phyloP scores from a whole-genome alignment of 2,113 vertebrate genomes.

The Prunella himalayana region DNA sequence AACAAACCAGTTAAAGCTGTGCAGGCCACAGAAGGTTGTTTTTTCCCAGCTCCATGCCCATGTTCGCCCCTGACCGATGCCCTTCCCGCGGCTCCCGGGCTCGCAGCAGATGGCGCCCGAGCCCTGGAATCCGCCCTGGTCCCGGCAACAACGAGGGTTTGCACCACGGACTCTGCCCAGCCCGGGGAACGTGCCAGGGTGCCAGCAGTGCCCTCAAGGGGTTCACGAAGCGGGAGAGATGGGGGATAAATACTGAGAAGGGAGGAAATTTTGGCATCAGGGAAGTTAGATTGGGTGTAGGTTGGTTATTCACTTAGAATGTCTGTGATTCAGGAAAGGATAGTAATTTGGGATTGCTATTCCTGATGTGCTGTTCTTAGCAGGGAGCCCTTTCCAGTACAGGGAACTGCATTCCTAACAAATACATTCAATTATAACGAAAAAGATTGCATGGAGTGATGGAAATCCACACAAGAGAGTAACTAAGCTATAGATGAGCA shows the following conservation, averaged over 20 bases:
- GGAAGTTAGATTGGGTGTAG: not conserved
- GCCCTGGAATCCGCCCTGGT: not conserved
- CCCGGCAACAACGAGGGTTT: fast-evolving
- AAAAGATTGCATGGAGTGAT: not conserved
- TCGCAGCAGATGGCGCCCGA: not conserved
- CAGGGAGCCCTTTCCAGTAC: not conserved
- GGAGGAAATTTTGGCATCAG: not conserved
- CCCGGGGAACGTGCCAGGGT: not conserved
- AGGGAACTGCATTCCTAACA: not conserved
- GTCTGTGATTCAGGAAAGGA: not conserved
- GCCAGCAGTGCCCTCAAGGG: fast-evolving
- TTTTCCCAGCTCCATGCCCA: fast-evolving
- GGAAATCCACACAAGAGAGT: not conserved
- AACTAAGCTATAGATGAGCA: not conserved
- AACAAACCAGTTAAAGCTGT: not conserved
- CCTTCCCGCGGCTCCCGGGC: fast-evolving
- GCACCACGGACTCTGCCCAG: fast-evolving
- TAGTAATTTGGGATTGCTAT: no score
- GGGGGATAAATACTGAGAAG: not conserved
- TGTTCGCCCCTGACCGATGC: fast-evolving
- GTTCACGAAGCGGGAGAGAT: no score
- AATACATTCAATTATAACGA: not conserved
- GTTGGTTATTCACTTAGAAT: not conserved
- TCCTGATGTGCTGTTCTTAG: not conserved
- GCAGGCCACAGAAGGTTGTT: not conserved